phyloP scores from a whole-genome alignment of 2,113 vertebrate genomes.

The Prionailurus bengalensis region DNA sequence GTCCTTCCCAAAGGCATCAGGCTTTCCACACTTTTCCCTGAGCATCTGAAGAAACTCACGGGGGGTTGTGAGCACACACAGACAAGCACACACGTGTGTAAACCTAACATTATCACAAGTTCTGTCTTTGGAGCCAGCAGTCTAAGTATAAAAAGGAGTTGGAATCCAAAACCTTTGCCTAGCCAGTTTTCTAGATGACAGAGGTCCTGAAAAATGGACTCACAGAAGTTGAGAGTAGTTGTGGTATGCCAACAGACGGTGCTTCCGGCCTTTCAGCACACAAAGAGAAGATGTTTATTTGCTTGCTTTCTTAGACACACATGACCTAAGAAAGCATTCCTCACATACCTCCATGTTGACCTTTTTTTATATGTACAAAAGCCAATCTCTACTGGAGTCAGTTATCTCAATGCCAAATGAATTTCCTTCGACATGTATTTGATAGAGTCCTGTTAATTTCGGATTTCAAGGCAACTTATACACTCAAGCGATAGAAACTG shows the following conservation, averaged over 20 bases:
- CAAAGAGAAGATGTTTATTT: slow-evolving; percentile 37
- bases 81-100: background rate
- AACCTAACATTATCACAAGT: background rate
- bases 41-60: background rate
- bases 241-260: background rate
- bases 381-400: slow-evolving; percentile 42
- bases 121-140: background rate
- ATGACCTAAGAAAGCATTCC: slow-evolving; percentile 65
- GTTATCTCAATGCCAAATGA: background rate
- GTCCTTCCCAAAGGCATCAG: slow-evolving; percentile 1
- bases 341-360: slow-evolving; percentile 13
- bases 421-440: slow-evolving; percentile 55
- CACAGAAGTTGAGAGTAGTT: background rate
- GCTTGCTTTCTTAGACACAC: slow-evolving; percentile 32
- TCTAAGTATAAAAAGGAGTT: background rate
- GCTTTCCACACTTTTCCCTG: background rate
- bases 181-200: background rate
- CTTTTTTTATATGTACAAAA: slow-evolving; percentile 55
- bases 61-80: background rate
- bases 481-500: background rate
- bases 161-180: background rate
- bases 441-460: background rate
- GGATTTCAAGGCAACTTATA: slow-evolving; percentile 8
- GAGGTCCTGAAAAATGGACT: slow-evolving; percentile 27
- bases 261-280: slow-evolving; percentile 43